Conservation (phyloP, 2,113 vertebrate genomes). For the Galeopterus variegatus region DNA sequence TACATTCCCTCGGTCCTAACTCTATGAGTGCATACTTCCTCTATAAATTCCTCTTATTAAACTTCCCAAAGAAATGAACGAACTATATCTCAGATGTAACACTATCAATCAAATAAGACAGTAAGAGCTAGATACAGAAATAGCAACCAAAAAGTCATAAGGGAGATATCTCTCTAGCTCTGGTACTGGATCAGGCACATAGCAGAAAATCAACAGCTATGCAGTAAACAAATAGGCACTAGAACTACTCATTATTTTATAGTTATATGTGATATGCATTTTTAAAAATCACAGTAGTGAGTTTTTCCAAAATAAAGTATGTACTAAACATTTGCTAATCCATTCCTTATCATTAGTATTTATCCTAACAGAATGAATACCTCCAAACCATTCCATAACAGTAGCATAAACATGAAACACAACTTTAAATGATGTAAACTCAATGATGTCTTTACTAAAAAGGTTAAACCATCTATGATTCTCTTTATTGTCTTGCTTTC, state of each 20-base stretch:
- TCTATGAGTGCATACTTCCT: neutral
- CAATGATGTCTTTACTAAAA: neutral
- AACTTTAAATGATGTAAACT: neutral
- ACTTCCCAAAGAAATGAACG: neutral
- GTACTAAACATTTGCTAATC: neutral
- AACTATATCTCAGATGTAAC: neutral
- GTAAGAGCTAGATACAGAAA: constrained; percentile 20
- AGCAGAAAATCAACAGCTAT: neutral
- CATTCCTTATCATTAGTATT: neutral
- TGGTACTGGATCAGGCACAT: neutral
- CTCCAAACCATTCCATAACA: neutral
- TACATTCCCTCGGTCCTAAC: neutral
- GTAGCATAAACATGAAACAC: neutral
- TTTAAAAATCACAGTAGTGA: constrained; percentile 39
- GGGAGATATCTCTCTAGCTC: neutral
- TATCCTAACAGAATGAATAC: neutral
- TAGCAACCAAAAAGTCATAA: constrained; percentile 4
- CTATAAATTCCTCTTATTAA: neutral
- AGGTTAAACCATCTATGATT: neutral
- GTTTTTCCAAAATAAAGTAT: neutral
- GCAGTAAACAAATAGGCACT: neutral
- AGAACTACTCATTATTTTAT: constrained; percentile 24
- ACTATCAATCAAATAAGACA: constrained; percentile 13
- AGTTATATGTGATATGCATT: neutral
- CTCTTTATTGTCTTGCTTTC: neutral